These are phyloP conservation scores for Ochropacha duplaris DNA, from an alignment of 2,888 invertebrate genomes.

Conservation along the genomic window DNA sequence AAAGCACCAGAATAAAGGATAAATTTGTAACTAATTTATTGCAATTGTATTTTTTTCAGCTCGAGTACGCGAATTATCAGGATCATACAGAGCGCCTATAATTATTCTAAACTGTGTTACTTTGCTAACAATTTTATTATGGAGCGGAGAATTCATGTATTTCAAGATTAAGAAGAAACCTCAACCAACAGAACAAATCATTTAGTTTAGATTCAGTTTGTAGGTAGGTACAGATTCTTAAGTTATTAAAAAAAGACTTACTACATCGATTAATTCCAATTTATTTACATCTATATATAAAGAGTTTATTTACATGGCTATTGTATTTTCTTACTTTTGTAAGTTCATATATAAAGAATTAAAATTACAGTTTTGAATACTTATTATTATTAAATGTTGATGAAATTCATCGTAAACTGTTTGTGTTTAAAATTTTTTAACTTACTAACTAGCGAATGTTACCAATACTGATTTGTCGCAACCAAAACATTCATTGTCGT, in stretches of 20 bases:
- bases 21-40: background rate
- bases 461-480: background rate
- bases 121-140: slow-evolving; percentile 81
- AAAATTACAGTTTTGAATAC: background rate
- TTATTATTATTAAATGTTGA: no score
- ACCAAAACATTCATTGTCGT: slow-evolving; percentile 4
- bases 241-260: background rate
- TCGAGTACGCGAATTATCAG: slow-evolving; percentile 82
- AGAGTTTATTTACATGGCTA: slow-evolving; percentile 27
- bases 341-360: background rate
- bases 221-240: background rate
- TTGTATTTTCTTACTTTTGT: background rate
- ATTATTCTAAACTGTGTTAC: slow-evolving; percentile 84
- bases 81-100: slow-evolving; percentile 84
- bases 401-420: no score
- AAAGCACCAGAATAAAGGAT: background rate
- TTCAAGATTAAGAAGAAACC: slow-evolving; percentile 54
- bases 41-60: slow-evolving; percentile 69
- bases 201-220: slow-evolving; percentile 3
- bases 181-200: slow-evolving; percentile 26
- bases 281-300: slow-evolving; percentile 7
- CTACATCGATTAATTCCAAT: background rate
- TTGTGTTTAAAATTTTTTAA: background rate
- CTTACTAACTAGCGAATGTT: background rate
- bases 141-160: slow-evolving; percentile 80